Percentiles rank a stretch among this genome's conserved stretches.
These are phyloP conservation scores for Tangara arthus DNA, from an alignment of 2,797 vertebrate genomes.

Conservation along the genomic window DNA sequence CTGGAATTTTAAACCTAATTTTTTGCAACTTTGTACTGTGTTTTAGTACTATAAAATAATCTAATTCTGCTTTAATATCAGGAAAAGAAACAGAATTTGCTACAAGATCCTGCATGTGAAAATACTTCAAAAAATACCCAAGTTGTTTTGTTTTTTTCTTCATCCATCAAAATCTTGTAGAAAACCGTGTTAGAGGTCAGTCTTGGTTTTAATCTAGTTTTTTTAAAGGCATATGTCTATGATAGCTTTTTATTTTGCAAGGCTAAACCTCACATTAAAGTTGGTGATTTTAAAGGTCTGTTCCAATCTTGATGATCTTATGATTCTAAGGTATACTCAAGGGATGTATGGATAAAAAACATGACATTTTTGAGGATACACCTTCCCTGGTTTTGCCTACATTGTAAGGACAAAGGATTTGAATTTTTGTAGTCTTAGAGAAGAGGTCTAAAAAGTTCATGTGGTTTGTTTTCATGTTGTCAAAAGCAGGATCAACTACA, in stretches of 20 bases:
- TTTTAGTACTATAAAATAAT: not conserved
- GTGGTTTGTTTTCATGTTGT: not conserved
- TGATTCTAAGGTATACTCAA: not conserved
- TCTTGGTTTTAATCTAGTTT: not conserved
- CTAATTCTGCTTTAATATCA: not conserved
- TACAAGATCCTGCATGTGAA: not conserved
- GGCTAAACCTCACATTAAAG: not conserved
- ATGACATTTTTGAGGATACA: not conserved
- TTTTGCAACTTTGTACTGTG: not conserved
- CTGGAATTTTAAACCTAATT: not conserved
- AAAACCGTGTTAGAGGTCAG: not conserved
- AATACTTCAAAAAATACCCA: not conserved
- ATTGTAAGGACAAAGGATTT: not conserved
- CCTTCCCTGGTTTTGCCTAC: not conserved
- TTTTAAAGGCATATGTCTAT: not conserved
- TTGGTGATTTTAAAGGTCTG: not conserved
- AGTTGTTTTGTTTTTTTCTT: not conserved
- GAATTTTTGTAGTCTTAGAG: not conserved
- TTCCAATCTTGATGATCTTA: not conserved
- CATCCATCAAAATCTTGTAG: not conserved
- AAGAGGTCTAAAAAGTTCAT: not conserved
- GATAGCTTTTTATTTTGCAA: not conserved
- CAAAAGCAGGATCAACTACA: not conserved
- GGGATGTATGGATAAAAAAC: not conserved
- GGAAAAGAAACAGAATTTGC: not conserved